Evolutionary conservation across 2,888 invertebrate genomes (phyloP), one percentile per base, ranked within the genome.

Genomic region (Pedicia rivosa): DNA sequence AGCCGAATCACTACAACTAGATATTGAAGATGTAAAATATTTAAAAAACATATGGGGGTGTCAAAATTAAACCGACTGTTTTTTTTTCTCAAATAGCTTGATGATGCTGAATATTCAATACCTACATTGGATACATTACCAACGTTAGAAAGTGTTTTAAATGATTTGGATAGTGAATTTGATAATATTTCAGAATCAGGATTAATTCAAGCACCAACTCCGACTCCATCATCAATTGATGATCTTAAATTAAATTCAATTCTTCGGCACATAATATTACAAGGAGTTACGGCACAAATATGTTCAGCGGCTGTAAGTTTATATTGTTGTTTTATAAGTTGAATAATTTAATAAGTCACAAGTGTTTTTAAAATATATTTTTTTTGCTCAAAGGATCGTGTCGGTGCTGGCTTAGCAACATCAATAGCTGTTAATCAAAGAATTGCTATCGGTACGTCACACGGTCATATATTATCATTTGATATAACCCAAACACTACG

Each of bases 381-480:
- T 41, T 15, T 24, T 27, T 35, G 17, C 15, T 22, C n/a, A 15
- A 38, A 86, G 83, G 90, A 92, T 50, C 72, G 86, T 47, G 82
- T 90, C 12, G 78, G 83, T 60, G 84, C 90, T 38, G 94, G 94
- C 5, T 67, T 80, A 43, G 84, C 91, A 8, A 90, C 90, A 40
- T 79, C 87, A 5, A 70, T 84, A 51, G 78, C 84, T 46, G 81
- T 81, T 5, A 70, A 74, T 7, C 77, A 79, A 37, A 74, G 80
- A 59, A 72, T 92, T 43, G 84, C 84, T n/a, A 74, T 94, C 20
- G 95, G 95, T 25, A 95, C 92, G 20, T 88, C 91, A 17, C 90
- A 92, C 60, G 94, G 95, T 1, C 76, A 88, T 46, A 72, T 91
- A 37, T 65, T 95, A 19, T 77, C 87, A 37, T 90, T 88, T 62